phyloP scores from a whole-genome alignment of 2,797 vertebrate species.

The Lutjanus campechanus region DNA sequence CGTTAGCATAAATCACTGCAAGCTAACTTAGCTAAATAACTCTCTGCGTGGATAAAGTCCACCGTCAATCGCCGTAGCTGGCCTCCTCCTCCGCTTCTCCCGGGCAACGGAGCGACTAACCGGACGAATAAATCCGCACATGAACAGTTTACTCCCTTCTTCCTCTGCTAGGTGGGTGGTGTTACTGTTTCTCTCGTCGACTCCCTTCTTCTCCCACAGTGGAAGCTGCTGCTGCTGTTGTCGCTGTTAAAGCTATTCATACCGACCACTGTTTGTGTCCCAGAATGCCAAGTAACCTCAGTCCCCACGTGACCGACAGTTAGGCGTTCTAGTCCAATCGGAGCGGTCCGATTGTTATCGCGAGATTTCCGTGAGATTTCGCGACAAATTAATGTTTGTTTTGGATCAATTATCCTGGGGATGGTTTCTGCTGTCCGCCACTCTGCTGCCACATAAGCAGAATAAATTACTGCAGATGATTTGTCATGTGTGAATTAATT shows the following conservation, averaged over 20 bases:
- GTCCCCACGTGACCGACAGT: conserved; percentile 60
- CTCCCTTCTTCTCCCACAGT: conserved; percentile 27
- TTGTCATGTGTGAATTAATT: not conserved
- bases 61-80: conserved; percentile 17
- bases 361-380: conserved; percentile 58
- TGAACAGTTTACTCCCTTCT: not conserved
- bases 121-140: not conserved
- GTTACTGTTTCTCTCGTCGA: conserved; percentile 13
- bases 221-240: conserved; percentile 43
- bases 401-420: conserved; percentile 30
- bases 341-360: conserved; percentile 37
- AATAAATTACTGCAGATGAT: not conserved
- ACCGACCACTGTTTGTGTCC: conserved; percentile 86
- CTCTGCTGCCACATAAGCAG: conserved; percentile 31
- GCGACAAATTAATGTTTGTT: conserved; percentile 36
- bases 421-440: not conserved
- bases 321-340: conserved; percentile 58
- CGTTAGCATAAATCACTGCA: conserved; percentile 63
- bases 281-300: conserved; percentile 83
- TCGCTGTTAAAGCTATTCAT: conserved; percentile 63
- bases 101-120: not conserved
- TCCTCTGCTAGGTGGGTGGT: conserved; percentile 1
- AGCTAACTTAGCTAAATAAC: conserved; percentile 73
- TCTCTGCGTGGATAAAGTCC: conserved; percentile 70
- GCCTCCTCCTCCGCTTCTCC: conserved; percentile 16